Conservation (phyloP, 2,797 vertebrate species). For the Borostomias antarcticus region DNA sequence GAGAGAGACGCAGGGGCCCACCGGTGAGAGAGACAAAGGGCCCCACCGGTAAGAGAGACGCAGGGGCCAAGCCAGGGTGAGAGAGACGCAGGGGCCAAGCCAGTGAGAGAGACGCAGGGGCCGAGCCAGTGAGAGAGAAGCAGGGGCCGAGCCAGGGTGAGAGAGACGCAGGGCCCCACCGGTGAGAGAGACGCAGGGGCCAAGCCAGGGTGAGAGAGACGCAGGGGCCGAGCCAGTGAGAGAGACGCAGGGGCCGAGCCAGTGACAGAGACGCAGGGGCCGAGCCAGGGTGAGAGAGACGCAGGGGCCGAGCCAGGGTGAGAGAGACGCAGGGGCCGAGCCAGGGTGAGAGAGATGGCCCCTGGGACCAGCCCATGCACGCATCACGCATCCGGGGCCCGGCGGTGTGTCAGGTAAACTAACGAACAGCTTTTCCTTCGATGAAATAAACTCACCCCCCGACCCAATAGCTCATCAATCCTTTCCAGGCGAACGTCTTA, state of each 20-base stretch:
- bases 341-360: not conserved
- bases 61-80: slow-evolving; percentile 8
- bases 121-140: slow-evolving; percentile 24
- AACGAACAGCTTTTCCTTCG: slow-evolving; percentile 22
- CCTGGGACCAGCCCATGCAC: no score
- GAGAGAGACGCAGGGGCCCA: not conserved
- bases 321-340: not conserved
- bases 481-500: slow-evolving; percentile 34
- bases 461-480: slow-evolving; percentile 44
- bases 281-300: no score
- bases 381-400: no score
- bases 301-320: not conserved
- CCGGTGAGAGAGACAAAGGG: not conserved
- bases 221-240: slow-evolving; percentile 19
- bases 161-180: not conserved
- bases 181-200: no score
- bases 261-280: not conserved
- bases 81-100: no score
- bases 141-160: no score
- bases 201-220: not conserved
- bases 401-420: slow-evolving; percentile 27
- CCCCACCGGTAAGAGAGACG: not conserved
- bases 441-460: slow-evolving; percentile 32
- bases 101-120: not conserved
- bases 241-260: slow-evolving; percentile 11